Percentiles rank a stretch among this genome's conserved stretches.
Conservation (phyloP, 2,888 invertebrate genomes). For the Mythimna vitellina region DNA sequence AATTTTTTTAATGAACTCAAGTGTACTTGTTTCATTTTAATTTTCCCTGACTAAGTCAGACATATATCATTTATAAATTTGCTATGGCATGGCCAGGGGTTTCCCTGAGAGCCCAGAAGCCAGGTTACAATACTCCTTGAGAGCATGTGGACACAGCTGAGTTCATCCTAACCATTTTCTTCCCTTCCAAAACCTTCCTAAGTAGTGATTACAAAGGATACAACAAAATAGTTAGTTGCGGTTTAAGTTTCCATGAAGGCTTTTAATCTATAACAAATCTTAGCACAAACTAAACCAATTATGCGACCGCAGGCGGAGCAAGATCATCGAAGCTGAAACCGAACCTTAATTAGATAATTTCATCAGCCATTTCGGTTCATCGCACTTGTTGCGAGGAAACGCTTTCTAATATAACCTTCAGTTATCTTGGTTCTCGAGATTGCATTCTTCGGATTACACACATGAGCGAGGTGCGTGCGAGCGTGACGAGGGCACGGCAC, state of each 20-base stretch:
- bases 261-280: slow-evolving; percentile 15
- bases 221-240: slow-evolving; percentile 6
- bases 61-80: too few species aligned
- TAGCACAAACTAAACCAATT: slow-evolving; percentile 41
- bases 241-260: slow-evolving; percentile 2
- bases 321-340: slow-evolving; percentile 26
- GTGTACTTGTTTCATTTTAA: too few species aligned
- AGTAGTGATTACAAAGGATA: slow-evolving; percentile 6
- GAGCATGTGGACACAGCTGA: background rate
- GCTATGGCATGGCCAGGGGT: too few species aligned
- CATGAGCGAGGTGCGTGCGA: slow-evolving; percentile 24
- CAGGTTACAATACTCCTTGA: too few species aligned
- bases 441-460: slow-evolving; percentile 47
- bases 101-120: too few species aligned
- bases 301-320: slow-evolving; percentile 25
- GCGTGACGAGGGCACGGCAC: slow-evolving; percentile 24
- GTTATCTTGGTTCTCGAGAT: slow-evolving; percentile 20
- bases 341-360: slow-evolving; percentile 32
- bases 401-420: slow-evolving; percentile 11
- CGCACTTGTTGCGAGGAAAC: slow-evolving; percentile 18
- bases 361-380: slow-evolving; percentile 29
- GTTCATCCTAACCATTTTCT: background rate
- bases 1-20: too few species aligned
- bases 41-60: too few species aligned
- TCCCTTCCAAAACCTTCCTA: background rate